These are phyloP conservation scores for Drosophila nikananu DNA, from an alignment of 1,140 invertebrate genomes.

Conservation along the genomic window DNA sequence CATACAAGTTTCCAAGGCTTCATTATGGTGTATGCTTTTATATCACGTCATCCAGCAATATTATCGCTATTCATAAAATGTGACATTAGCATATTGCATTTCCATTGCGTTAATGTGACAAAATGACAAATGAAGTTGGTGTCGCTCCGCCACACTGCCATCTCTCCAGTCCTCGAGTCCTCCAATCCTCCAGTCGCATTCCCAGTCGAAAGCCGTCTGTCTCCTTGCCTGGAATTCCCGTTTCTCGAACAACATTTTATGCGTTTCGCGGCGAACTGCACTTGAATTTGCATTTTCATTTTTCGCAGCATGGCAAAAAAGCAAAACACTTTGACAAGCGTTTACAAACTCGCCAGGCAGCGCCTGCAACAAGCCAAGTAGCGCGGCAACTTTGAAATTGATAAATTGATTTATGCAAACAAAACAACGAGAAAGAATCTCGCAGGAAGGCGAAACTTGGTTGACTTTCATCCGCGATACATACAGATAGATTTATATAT, in stretches of 20 bases:
- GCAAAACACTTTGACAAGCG: slow-evolving; percentile 82
- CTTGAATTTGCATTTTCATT: slow-evolving; percentile 66
- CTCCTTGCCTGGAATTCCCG: slow-evolving; percentile 16
- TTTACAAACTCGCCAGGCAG: slow-evolving; percentile 75
- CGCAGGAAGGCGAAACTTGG: slow-evolving; percentile 23
- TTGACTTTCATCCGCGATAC: slow-evolving; percentile 38
- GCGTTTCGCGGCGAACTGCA: slow-evolving; percentile 73
- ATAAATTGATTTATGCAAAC: slow-evolving; percentile 81
- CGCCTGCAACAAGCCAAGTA: slow-evolving; percentile 55
- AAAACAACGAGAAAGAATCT: slow-evolving; percentile 41
- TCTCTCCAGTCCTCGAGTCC: slow-evolving; percentile 1
- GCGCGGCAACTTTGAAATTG: slow-evolving; percentile 76
- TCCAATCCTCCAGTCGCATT: slow-evolving; percentile 17
- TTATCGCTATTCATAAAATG: slow-evolving; percentile 79
- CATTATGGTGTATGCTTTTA: slow-evolving; percentile 29
- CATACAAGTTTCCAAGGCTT: neutral
- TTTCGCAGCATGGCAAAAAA: slow-evolving; percentile 53
- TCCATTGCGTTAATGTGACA: slow-evolving; percentile 83
- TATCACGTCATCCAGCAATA: slow-evolving; percentile 55
- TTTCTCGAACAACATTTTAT: slow-evolving; percentile 54
- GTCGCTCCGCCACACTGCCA: slow-evolving; percentile 11
- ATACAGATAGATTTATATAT: slow-evolving; percentile 23
- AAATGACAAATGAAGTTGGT: slow-evolving; percentile 80
- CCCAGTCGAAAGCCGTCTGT: slow-evolving; percentile 45
- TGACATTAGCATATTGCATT: slow-evolving; percentile 84